A percentile compares a stretch with the other conserved stretches of the same genome.
These are phyloP conservation scores for Ianthella basta DNA, from an alignment of 37 sponge, comb jelly and placozoan genomes.

Conservation along the genomic window DNA sequence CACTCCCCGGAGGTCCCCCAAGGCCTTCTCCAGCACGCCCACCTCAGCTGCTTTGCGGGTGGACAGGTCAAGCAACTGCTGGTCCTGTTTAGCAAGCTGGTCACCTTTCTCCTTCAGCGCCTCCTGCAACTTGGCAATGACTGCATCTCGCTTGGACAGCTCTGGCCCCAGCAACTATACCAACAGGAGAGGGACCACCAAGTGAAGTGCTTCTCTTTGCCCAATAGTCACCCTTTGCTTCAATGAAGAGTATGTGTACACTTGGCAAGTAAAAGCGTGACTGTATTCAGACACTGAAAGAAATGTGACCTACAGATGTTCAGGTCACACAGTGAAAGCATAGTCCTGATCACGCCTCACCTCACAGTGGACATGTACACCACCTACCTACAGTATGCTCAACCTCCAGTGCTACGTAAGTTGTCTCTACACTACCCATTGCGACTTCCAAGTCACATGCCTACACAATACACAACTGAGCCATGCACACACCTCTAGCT, in stretches of 20 bases:
- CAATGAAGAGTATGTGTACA: slow-evolving; percentile 9
- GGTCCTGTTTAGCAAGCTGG: neutral
- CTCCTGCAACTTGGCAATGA: slow-evolving; percentile 5
- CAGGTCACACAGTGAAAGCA: too few relatives aligned
- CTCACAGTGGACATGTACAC: neutral
- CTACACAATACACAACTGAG: too few relatives aligned
- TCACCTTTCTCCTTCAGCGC: slow-evolving; percentile 16
- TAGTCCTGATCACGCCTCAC: too few relatives aligned
- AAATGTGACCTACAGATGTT: too few relatives aligned
- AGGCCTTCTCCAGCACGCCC: slow-evolving; percentile 47
- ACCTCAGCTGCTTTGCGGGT: slow-evolving; percentile 21
- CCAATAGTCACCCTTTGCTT: slow-evolving; percentile 24
- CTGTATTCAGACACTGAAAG: too few relatives aligned
- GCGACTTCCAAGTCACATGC: too few relatives aligned
- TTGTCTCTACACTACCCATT: too few relatives aligned
- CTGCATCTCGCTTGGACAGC: slow-evolving; percentile 5
- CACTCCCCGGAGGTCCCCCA: slow-evolving; percentile 53
- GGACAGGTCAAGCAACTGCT: slow-evolving; percentile 1
- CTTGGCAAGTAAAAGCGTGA: too few relatives aligned
- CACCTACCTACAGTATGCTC: too few relatives aligned
- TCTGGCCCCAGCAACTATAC: neutral
- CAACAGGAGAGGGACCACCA: neutral
- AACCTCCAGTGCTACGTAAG: too few relatives aligned
- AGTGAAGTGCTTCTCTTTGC: neutral
- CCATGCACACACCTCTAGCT: slow-evolving; percentile 28